Percentiles rank a stretch among this genome's conserved stretches.
Evolutionary conservation across 2,113 vertebrate species (phyloP).

Genomic region (Grantiella picta): DNA sequence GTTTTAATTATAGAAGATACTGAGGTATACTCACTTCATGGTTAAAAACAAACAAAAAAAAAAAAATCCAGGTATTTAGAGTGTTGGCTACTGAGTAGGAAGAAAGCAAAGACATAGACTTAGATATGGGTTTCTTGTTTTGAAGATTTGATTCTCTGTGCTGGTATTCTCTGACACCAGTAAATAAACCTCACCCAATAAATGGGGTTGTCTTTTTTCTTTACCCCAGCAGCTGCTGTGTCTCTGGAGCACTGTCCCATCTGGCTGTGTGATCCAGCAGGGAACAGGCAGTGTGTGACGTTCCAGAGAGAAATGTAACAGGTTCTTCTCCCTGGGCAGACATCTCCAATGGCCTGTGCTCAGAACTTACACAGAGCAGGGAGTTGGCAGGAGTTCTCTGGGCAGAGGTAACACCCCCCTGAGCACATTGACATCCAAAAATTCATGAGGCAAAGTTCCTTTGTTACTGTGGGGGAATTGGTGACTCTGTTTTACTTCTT

Average conservation of each 20-base stretch:
- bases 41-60: background rate
- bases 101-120: background rate
- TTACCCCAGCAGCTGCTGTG: rapidly evolving
- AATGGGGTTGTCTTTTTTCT: background rate
- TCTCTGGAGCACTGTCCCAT: background rate
- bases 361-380: background rate
- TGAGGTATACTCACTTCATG: background rate
- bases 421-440: background rate
- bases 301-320: background rate
- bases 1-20: background rate
- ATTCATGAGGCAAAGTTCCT: background rate
- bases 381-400: background rate
- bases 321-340: background rate
- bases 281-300: rapidly evolving
- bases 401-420: rapidly evolving
- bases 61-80: background rate
- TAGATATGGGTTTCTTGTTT: background rate
- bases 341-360: rapidly evolving
- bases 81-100: background rate
- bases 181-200: background rate
- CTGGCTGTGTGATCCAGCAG: background rate
- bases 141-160: background rate
- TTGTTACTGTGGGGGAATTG: background rate
- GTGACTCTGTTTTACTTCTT: background rate
- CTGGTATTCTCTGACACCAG: background rate